A percentile compares a stretch with the other conserved stretches of the same genome.
Conservation (phyloP, 2,888 invertebrate genomes). For the Megaustenia siamemsis region DNA sequence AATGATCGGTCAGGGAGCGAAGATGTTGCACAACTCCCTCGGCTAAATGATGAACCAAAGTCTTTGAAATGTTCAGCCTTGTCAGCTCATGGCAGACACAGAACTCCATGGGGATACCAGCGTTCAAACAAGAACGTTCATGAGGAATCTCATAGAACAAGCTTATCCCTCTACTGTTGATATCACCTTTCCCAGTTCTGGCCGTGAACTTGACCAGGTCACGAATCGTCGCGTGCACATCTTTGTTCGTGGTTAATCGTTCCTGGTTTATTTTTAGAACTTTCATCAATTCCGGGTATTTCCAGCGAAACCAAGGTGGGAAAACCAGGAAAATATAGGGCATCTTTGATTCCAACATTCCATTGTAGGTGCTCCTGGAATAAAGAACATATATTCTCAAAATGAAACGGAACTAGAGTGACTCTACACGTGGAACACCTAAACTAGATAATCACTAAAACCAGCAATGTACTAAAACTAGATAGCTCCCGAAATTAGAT, state of each 20-base stretch:
- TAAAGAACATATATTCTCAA: no score
- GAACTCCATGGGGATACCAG: constrained; percentile 95
- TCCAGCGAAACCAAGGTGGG: constrained; percentile 85
- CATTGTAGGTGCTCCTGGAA: constrained; percentile 89
- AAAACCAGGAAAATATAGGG: constrained; percentile 91
- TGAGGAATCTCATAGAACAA: constrained; percentile 81
- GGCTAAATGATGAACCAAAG: not conserved
- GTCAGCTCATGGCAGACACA: constrained; percentile 86
- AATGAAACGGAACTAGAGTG: no score
- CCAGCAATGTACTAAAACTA: no score
- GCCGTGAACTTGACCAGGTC: constrained; percentile 83
- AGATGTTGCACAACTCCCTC: not conserved
- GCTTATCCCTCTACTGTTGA: constrained; percentile 70
- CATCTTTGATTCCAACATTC: constrained; percentile 92
- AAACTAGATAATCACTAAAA: no score
- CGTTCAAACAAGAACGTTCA: constrained; percentile 90
- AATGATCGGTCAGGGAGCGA: not conserved
- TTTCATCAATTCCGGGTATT: constrained; percentile 83
- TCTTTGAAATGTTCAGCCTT: not conserved
- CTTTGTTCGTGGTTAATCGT: constrained; percentile 91
- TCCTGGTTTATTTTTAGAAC: constrained; percentile 84
- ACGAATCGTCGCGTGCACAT: constrained; percentile 90
- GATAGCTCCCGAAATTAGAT: no score
- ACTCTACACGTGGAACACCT: no score
- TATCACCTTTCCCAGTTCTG: constrained; percentile 31